Evolutionary conservation across 2,113 vertebrate genomes (phyloP), one percentile per base, ranked within the genome.

Genomic region (Macquaria ambigua): DNA sequence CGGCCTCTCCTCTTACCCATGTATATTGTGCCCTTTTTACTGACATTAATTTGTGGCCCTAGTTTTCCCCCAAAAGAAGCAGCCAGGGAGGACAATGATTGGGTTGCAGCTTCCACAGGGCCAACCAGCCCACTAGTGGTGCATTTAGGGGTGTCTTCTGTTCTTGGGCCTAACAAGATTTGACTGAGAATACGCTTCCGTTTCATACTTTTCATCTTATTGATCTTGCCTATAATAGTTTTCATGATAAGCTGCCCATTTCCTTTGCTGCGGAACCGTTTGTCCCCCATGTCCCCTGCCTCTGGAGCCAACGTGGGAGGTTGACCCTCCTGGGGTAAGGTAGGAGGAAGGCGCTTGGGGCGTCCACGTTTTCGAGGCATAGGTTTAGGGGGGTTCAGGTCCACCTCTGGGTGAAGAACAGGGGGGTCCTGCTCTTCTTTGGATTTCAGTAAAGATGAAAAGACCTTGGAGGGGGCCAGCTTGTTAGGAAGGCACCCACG

Each of bases 11-110:
- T 96, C 77, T 99, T 99, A 83, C 98, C 98, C 96, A 99, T 99
- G 87, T 99, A 99, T 93, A 99, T 99, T 0, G 98, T 99, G 93
- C 98, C 98, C 94, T 99, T 99, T 96, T 99, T 99, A 94, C 98
- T 99, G 69, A 99, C 98, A 1, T 99, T 99, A 90, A 99, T 99
- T 85, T 99, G 98, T 76, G 98, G 98, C 39, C 98, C 98, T 55
- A 99, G 89, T 83, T 98, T 99, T 3, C 98, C 97, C 72, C 98
- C 96, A 82, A 99, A 99, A 0, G 98, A 97, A 87, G 98, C 98
- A 23, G 98, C 97, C 39, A 99, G 95, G 71, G 96, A 97, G 10
- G 98, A 98, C 73, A 99, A 96, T 0, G 97, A 97, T 61, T 98
- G 91, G 87, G 96, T 89, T 46, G 86, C 94, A 67, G 92, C 93